Conservation (phyloP, 2,888 invertebrate species). For the Pyrrhia umbra region DNA sequence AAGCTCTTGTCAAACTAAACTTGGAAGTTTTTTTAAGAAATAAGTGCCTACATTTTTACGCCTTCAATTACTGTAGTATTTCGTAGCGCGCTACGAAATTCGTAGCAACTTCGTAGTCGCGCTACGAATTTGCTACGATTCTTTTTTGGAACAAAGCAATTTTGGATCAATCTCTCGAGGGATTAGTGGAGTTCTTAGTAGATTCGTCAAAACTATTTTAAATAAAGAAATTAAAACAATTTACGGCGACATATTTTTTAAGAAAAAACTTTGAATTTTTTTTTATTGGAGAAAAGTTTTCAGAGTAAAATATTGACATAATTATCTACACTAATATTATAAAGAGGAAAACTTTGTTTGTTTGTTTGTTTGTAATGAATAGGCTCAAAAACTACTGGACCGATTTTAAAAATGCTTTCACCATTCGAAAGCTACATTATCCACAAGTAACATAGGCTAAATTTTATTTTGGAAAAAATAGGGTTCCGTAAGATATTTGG, state of each 20-base stretch:
- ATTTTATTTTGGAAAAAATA: no score
- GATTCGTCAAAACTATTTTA: background rate
- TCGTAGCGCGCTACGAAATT: constrained; percentile 37
- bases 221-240: no score
- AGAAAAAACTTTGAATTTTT: no score
- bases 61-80: constrained; percentile 10
- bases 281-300: constrained; percentile 3
- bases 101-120: constrained; percentile 25
- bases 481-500: no score
- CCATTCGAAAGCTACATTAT: no score
- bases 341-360: no score
- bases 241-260: no score
- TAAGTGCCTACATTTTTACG: constrained; percentile 20
- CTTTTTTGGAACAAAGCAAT: constrained; percentile 9
- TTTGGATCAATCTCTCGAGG: background rate
- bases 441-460: no score
- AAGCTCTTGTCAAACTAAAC: constrained; percentile 31
- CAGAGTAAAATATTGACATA: background rate
- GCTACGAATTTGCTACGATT: constrained; percentile 40
- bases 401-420: no score
- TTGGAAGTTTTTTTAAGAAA: constrained; percentile 17
- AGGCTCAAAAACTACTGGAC: no score
- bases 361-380: no score
- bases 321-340: no score
- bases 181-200: background rate